Percentiles rank a stretch among this genome's conserved stretches.
Evolutionary conservation across 1,140 invertebrate genomes (phyloP).

Genomic region (Ceratina calcarata): DNA sequence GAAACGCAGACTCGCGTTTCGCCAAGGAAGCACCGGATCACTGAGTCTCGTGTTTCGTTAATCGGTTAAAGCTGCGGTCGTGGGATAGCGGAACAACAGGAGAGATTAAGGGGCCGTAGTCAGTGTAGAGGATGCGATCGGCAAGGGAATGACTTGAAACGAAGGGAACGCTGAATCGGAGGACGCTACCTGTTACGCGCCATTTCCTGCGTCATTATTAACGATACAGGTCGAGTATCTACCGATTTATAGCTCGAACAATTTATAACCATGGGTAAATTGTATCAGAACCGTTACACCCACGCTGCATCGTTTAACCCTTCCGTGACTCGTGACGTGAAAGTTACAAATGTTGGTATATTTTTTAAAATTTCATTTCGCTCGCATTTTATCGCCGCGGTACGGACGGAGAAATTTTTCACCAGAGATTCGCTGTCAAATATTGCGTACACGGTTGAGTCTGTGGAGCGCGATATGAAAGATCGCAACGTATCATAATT

Average conservation of each 20-base stretch:
- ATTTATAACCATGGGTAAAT: slow-evolving; percentile 36
- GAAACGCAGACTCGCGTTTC: slow-evolving; percentile 24
- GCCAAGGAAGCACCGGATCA: slow-evolving; percentile 1
- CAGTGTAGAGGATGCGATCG: not conserved
- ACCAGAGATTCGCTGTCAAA: too few species aligned
- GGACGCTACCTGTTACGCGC: slow-evolving; percentile 38
- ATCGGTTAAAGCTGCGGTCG: slow-evolving; percentile 22
- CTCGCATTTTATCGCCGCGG: too few species aligned
- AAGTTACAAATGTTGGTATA: too few species aligned
- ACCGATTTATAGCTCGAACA: slow-evolving; percentile 12
- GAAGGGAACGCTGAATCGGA: not conserved
- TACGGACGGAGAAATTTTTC: too few species aligned
- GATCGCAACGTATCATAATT: too few species aligned
- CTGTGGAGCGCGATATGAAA: too few species aligned
- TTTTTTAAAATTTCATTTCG: not conserved
- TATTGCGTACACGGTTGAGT: too few species aligned
- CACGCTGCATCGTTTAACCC: not conserved
- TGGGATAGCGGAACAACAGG: not conserved
- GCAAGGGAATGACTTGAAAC: not conserved
- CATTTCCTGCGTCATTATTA: slow-evolving; percentile 9
- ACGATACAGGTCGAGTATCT: not conserved
- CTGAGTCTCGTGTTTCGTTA: slow-evolving; percentile 19
- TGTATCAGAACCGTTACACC: slow-evolving; percentile 10
- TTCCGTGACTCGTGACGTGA: not conserved
- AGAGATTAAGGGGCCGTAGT: not conserved